Evolutionary conservation across 64 coral and sea anemone genomes (phyloP), one percentile per base, ranked within the genome.

Genomic region (Montipora capricornis): DNA sequence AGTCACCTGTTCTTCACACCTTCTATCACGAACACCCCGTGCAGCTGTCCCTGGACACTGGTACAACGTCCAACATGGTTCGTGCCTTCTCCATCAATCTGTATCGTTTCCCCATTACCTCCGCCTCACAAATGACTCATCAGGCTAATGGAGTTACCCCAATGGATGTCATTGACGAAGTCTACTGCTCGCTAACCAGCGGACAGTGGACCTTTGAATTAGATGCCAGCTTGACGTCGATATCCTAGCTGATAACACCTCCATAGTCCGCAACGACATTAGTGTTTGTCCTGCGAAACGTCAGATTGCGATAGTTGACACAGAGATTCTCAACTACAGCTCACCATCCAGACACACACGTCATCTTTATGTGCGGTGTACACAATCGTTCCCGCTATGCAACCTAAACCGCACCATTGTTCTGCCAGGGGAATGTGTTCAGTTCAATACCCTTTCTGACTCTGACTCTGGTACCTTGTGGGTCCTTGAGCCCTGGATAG

Each of bases 131-230:
- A 58, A 83, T 49, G 80, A 53, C 14, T 20, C 52, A 47, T 20
- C 78, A 91, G 47, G 89, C 89, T 73, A 44, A 81, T 14, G 37
- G 89, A 8, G 89, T 82, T 15, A 82, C 78, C 17, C 37, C 59
- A n/a, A n/a, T n/a, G n/a, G n/a, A n/a, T n/a, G n/a, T n/a, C n/a
- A 4, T 69, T 69, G 66, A 13, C n/a, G 66, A 69, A 19, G 66
- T 69, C 66, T 17, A 69, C 68, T 59, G 26, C 55, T 82, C 62
- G 12, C 78, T 91, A 37, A 73, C 78, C 59, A 17, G 89, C 16
- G 77, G 78, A 10, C 9, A 60, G 22, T 8, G 26, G 44, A 79
- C 58, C 29, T 91, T 91, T 12, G 77, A 91, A 6, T 14, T 91
- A 2, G 89, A 68, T 47, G 77, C 89, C 80, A 11, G 76, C 83